phyloP scores from a whole-genome alignment of 2,113 vertebrate species.

The Asarcornis scutulata region DNA sequence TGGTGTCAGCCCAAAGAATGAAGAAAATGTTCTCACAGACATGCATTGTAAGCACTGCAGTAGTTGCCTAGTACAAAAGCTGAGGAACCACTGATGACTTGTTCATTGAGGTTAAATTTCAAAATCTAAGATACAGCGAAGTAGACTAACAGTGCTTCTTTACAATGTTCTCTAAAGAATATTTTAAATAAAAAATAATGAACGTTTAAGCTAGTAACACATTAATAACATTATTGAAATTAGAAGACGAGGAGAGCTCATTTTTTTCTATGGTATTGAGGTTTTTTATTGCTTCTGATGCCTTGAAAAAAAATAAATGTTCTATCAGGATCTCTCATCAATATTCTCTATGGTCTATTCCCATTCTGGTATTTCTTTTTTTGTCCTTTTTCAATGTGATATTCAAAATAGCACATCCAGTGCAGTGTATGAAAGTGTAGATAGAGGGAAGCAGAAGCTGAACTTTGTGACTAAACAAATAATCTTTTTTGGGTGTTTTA shows the following conservation, averaged over 20 bases:
- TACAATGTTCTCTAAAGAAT: not conserved
- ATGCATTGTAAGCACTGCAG: not conserved
- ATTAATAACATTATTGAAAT: not conserved
- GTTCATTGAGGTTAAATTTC: not conserved
- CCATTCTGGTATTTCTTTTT: not conserved
- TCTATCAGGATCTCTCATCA: not conserved
- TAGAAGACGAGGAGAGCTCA: not conserved
- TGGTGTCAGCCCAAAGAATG: not conserved
- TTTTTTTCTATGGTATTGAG: not conserved
- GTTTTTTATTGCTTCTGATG: not conserved
- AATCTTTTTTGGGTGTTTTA: not conserved
- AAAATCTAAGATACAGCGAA: not conserved
- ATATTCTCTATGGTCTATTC: not conserved
- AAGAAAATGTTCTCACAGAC: not conserved
- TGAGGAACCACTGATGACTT: not conserved
- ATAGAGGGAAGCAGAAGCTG: not conserved
- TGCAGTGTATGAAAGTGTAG: not conserved
- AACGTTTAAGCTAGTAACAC: not conserved
- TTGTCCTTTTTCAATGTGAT: not conserved
- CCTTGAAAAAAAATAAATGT: not conserved
- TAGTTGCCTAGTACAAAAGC: not conserved
- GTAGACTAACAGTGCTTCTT: not conserved
- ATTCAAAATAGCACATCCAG: not conserved
- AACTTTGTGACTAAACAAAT: not conserved
- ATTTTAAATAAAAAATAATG: not conserved